These are phyloP conservation scores for Ataeniobius toweri DNA, from an alignment of 2,797 vertebrate species.

Conservation along the genomic window DNA sequence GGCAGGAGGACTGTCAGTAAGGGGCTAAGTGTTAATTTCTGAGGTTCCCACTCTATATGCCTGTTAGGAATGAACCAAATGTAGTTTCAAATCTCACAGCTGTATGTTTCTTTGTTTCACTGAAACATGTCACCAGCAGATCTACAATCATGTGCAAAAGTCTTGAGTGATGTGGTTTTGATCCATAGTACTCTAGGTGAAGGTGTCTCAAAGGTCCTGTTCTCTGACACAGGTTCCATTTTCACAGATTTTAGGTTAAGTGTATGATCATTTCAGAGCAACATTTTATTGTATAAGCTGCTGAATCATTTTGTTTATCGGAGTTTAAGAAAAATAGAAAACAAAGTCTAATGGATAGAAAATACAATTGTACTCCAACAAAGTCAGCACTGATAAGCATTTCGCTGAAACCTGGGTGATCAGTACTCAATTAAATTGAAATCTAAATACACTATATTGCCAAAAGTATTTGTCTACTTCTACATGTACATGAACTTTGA, in stretches of 20 bases:
- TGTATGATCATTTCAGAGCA: background rate
- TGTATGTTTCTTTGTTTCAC: slow-evolving; percentile 18
- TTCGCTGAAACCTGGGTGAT: background rate
- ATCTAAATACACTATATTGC: too few species aligned
- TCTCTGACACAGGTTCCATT: too few species aligned
- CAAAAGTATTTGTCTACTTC: too few species aligned
- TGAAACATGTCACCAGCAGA: slow-evolving; percentile 26
- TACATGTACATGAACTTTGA: too few species aligned
- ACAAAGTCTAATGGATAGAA: background rate
- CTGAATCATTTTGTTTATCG: too few species aligned
- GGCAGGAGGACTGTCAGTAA: slow-evolving; percentile 30
- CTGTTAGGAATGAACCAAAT: slow-evolving; percentile 37
- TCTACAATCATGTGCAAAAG: background rate
- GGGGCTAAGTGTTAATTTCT: slow-evolving; percentile 10
- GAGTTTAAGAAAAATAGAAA: too few species aligned
- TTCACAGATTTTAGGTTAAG: too few species aligned
- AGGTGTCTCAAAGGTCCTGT: background rate
- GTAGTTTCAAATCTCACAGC: slow-evolving; percentile 33
- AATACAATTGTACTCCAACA: background rate
- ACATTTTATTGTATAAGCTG: background rate
- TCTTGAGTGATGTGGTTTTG: too few species aligned
- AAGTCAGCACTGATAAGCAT: background rate
- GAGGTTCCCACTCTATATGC: slow-evolving; percentile 20
- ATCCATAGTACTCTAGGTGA: background rate
- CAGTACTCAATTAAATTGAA: background rate